Evolutionary conservation across 1,140 invertebrate species (phyloP), one percentile per base, ranked within the genome.

Genomic region (Thaumatotibia leucotreta): DNA sequence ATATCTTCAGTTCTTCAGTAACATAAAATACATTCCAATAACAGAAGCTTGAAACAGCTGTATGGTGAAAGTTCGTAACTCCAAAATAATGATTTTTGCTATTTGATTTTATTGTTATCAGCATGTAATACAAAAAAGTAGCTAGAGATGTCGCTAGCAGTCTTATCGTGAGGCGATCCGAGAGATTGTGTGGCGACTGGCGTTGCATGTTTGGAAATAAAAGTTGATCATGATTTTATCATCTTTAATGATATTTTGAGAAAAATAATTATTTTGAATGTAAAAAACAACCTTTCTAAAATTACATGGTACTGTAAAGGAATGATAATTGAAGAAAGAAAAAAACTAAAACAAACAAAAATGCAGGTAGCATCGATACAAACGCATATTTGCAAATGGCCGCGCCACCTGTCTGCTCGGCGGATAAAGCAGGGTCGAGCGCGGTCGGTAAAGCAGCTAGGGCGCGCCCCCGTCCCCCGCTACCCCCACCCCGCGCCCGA

Each of bases 361-460:
- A 49, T 33, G 58, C 31, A 63, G 20, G 22, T 52, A 52, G 27
- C n/a, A 24, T 63, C 61, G 17, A 45, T 63, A 31, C 27, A 54
- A 63, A 33, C 67, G 54, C 62, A 49, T 29, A 33, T 54, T 65
- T 62, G 39, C 31, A 64, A 64, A 65, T 63, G 32, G 71, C 68
- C 74, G 72, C 77, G 79, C 77, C 77, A 84, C 79, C 79, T 88
- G 78, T 81, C 76, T 67, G 69, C 64, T 32, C 65, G 35, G 3
- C 20, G 64, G 45, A 27, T 27, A 4, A n/a, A 50, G 52, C 50
- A 45, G 31, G 11, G 14, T 8, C 4, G n/a, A 11, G 64, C 45
- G 31, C 27, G 24, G 62, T 64, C 62, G 66, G 66, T 77, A 84
- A 76, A 82, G 62, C 79, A 83, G 79, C 58, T 39, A 75, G 71